Conservation (phyloP, 37 sponge, comb jelly and placozoan genomes). For the Spongilla lacustris region DNA sequence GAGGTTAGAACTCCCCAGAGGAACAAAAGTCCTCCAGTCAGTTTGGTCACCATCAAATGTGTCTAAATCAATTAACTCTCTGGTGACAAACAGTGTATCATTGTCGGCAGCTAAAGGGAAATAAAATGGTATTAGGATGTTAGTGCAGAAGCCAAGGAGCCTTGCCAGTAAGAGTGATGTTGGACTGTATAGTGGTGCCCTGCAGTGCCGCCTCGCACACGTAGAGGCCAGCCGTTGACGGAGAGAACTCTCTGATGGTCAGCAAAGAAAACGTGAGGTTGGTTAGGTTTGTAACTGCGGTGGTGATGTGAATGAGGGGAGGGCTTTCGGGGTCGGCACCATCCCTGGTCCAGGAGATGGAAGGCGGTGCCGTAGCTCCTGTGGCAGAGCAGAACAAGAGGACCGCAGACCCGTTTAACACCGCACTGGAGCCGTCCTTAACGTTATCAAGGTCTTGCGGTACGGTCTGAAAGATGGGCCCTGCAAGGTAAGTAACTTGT, state of each 20-base stretch:
- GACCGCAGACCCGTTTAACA: slow-evolving; percentile 41
- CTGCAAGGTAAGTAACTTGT: slow-evolving; percentile 2
- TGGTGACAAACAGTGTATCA: background rate
- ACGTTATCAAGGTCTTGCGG: slow-evolving; percentile 5
- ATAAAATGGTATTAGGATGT: background rate
- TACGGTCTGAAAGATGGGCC: slow-evolving; percentile 9
- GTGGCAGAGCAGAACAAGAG: slow-evolving; percentile 25
- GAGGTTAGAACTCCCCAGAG: background rate
- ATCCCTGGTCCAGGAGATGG: slow-evolving; percentile 32
- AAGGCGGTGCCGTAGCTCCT: background rate
- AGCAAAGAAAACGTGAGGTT: slow-evolving; percentile 10
- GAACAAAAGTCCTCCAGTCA: background rate
- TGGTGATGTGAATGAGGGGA: slow-evolving; percentile 40
- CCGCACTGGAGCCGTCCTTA: background rate
- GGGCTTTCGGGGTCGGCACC: background rate
- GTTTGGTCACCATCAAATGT: background rate
- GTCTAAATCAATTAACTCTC: background rate
- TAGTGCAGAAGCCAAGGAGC: background rate
- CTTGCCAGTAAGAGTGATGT: background rate
- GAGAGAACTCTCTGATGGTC: slow-evolving; percentile 19
- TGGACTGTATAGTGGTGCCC: slow-evolving; percentile 13
- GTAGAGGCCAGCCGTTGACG: slow-evolving; percentile 30
- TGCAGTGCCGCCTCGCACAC: slow-evolving; percentile 18
- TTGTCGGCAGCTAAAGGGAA: background rate
- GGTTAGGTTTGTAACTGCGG: background rate